phyloP scores from a whole-genome alignment of 2,888 invertebrate genomes.

The Acanthosepion lycidas region DNA sequence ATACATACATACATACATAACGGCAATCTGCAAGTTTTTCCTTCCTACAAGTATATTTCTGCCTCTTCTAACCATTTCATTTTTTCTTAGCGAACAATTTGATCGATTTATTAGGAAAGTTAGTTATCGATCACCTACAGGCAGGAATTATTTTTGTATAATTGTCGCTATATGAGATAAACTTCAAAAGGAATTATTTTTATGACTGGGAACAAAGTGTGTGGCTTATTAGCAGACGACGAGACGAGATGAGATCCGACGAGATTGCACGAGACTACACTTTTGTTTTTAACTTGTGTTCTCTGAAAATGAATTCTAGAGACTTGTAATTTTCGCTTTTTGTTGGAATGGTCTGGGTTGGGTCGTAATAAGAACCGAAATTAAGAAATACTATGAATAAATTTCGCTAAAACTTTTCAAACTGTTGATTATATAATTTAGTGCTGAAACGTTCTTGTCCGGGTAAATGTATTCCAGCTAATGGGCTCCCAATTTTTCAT shows the following conservation, averaged over 20 bases:
- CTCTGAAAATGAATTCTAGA: neutral
- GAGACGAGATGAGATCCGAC: neutral
- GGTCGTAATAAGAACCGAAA: too few relatives aligned
- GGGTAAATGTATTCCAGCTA: too few relatives aligned
- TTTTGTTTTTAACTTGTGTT: neutral
- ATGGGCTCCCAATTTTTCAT: too few relatives aligned
- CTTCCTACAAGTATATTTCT: neutral
- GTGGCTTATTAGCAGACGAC: neutral
- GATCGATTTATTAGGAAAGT: neutral
- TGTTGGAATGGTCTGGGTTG: neutral
- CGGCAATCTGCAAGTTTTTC: neutral
- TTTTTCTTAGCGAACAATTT: neutral
- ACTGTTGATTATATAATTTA: too few relatives aligned
- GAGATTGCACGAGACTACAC: neutral
- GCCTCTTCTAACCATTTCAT: neutral
- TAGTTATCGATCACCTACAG: neutral
- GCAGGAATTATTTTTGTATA: neutral
- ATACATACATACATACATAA: neutral
- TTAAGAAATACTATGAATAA: too few relatives aligned
- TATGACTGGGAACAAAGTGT: neutral
- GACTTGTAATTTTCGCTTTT: neutral
- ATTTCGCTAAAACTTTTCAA: too few relatives aligned
- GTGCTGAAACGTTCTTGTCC: too few relatives aligned
- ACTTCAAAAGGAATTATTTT: slow-evolving; percentile 25
- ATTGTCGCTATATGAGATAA: neutral